phyloP scores from a whole-genome alignment of 2,113 vertebrate genomes.

The Orientallactaga bullata region DNA sequence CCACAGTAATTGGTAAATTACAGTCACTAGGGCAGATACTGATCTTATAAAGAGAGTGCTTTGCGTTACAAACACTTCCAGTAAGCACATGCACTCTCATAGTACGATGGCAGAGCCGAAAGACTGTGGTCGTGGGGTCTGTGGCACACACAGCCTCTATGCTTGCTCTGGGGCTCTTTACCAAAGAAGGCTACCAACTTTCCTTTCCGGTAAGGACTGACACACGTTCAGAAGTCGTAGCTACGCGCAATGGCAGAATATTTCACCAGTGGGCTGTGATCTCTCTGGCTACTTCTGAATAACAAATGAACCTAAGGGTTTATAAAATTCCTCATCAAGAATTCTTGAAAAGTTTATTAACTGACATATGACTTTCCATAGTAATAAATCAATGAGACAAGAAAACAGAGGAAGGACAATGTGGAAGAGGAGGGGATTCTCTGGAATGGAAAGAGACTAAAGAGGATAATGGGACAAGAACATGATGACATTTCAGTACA shows the following conservation, averaged over 20 bases:
- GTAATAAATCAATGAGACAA: constrained; percentile 45
- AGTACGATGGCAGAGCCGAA: neutral
- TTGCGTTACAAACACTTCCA: neutral
- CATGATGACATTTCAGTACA: too few relatives aligned
- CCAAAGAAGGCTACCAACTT: neutral
- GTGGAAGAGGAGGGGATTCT: too few relatives aligned
- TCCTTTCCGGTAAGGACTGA: neutral
- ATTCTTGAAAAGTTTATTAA: constrained; percentile 22
- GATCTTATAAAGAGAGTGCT: neutral
- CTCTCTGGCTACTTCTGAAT: neutral
- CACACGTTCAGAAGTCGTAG: neutral
- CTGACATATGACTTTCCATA: neutral
- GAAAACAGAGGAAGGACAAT: too few relatives aligned
- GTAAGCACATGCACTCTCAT: neutral
- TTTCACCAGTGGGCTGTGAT: neutral
- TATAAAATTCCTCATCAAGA: constrained; percentile 2
- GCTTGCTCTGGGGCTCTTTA: neutral
- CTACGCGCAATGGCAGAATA: neutral
- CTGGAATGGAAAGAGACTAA: too few relatives aligned
- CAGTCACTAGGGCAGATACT: fast-evolving
- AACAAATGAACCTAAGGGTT: neutral
- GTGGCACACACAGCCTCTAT: neutral
- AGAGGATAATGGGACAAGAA: too few relatives aligned
- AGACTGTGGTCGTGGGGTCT: neutral
- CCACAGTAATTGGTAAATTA: neutral